These are phyloP conservation scores for Pterostichus niger DNA, from an alignment of 2,888 invertebrate genomes.

Conservation along the genomic window DNA sequence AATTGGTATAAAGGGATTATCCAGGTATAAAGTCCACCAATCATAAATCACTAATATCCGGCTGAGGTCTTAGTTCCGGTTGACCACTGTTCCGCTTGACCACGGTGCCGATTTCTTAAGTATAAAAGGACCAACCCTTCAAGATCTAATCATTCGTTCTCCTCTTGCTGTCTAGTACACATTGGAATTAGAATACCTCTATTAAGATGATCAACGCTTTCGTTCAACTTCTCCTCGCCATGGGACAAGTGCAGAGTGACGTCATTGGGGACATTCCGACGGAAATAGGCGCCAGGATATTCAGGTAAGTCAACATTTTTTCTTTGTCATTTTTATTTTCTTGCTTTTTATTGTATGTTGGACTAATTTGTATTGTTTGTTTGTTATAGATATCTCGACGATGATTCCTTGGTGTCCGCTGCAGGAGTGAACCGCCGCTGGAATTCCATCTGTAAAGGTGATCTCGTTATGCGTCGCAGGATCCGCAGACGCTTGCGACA, in stretches of 20 bases:
- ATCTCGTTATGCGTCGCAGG: no score
- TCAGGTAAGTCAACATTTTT: background rate
- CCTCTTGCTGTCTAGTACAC: background rate
- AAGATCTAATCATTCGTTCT: slow-evolving; percentile 1
- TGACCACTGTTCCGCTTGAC: no score
- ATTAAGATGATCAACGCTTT: background rate
- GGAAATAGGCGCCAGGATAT: background rate
- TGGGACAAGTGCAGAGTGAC: background rate
- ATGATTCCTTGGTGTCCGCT: no score
- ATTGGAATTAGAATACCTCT: slow-evolving; percentile 11
- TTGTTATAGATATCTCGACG: no score
- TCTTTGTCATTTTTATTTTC: background rate
- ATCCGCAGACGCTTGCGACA: no score
- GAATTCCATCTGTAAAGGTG: no score
- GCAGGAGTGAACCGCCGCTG: no score
- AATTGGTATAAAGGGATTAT: no score
- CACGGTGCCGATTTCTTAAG: background rate
- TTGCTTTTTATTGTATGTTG: background rate
- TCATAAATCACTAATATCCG: no score
- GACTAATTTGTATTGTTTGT: no score
- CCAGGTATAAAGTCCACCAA: no score
- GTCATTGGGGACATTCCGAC: background rate
- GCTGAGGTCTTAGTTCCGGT: no score
- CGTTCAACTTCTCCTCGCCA: background rate
- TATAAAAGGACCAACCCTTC: background rate